A percentile compares a stretch with the other conserved stretches of the same genome.
These are phyloP conservation scores for Brachyopa scutellaris DNA, from an alignment of 2,888 invertebrate species.

Conservation along the genomic window DNA sequence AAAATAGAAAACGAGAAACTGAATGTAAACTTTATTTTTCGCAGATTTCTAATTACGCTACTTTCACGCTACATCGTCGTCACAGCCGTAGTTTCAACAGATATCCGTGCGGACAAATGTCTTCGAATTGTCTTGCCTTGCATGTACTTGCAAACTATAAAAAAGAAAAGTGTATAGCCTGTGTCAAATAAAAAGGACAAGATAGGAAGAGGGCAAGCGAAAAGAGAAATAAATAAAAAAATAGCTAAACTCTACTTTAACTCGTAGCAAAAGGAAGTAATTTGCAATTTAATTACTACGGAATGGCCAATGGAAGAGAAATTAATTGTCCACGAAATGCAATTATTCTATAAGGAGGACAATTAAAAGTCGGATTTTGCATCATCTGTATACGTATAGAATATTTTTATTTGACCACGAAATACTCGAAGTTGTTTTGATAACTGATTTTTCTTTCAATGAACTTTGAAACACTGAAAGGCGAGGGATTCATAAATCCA, in stretches of 20 bases:
- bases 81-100: conserved; percentile 18
- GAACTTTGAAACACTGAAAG: no score
- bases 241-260: conserved; percentile 50
- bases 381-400: conserved; percentile 1
- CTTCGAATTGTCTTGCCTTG: conserved; percentile 28
- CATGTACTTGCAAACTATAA: conserved; percentile 4
- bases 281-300: conserved; percentile 82
- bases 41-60: conserved; percentile 54
- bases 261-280: conserved; percentile 78
- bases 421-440: conserved; percentile 37
- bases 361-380: conserved; percentile 47
- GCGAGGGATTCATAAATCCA: no score
- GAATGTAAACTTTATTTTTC: conserved; percentile 41
- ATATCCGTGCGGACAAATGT: conserved; percentile 43
- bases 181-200: conserved; percentile 27
- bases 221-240: background rate
- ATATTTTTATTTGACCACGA: conserved; percentile 58
- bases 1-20: conserved; percentile 17
- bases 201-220: background rate
- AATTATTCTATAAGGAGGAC: conserved; percentile 79
- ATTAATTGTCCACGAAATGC: conserved; percentile 82
- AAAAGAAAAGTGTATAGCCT: background rate
- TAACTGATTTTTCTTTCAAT: background rate
- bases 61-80: conserved; percentile 28
- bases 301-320: conserved; percentile 82